phyloP scores from a whole-genome alignment of 2,888 invertebrate genomes.

The Drosophila dives region DNA sequence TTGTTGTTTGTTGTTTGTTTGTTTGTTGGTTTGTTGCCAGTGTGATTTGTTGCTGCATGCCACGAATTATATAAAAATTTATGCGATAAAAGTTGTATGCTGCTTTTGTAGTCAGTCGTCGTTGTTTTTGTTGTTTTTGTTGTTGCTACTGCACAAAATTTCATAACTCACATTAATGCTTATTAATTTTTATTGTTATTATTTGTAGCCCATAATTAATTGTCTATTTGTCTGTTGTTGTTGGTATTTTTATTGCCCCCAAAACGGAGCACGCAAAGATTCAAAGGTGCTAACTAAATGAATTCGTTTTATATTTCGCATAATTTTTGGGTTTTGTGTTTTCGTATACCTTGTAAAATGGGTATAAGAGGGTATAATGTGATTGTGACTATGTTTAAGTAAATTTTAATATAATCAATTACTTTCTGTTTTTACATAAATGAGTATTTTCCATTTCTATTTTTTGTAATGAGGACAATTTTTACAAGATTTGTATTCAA shows the following conservation, averaged over 20 bases:
- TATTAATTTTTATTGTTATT: slow-evolving; percentile 78
- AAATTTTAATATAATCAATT: not conserved
- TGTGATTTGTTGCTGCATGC: slow-evolving; percentile 50
- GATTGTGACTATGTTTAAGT: not conserved
- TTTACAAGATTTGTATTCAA: not conserved
- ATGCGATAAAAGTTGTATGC: slow-evolving; percentile 64
- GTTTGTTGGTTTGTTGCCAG: not conserved
- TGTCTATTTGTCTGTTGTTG: slow-evolving; percentile 71
- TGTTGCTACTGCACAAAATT: slow-evolving; percentile 59
- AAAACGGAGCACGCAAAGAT: slow-evolving; percentile 34
- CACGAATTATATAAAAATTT: slow-evolving; percentile 58
- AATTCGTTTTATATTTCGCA: slow-evolving; percentile 59
- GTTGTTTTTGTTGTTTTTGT: not conserved
- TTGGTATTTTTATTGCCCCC: slow-evolving; percentile 45
- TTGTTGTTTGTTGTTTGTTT: slow-evolving; percentile 26
- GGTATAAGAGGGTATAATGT: not conserved
- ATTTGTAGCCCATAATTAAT: slow-evolving; percentile 78
- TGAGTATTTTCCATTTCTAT: too few species aligned
- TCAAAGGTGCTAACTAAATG: slow-evolving; percentile 73
- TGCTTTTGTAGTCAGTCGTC: slow-evolving; percentile 10
- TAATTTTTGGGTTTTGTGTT: slow-evolving; percentile 9
- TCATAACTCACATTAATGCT: slow-evolving; percentile 77
- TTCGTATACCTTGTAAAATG: not conserved
- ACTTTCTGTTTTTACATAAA: not conserved
- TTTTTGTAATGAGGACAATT: not conserved